Percentiles rank a stretch among this genome's conserved stretches.
Conservation (phyloP, 2,888 invertebrate genomes). For the Lithophane ornitopus region DNA sequence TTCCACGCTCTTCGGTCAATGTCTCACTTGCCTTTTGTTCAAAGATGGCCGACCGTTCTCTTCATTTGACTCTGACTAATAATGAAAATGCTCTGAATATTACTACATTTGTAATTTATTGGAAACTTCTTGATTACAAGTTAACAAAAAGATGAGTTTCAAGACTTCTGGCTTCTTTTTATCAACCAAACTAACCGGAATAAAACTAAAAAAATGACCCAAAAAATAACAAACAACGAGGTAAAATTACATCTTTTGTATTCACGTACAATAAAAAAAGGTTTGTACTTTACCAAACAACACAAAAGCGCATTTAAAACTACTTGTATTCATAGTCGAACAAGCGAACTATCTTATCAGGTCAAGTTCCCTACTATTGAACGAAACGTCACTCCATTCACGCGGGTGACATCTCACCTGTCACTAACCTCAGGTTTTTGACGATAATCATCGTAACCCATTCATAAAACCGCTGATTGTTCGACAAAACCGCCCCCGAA, state of each 20-base stretch:
- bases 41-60: constrained; percentile 45
- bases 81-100: constrained; percentile 2
- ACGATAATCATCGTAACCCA: constrained; percentile 86
- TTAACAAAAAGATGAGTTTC: not conserved
- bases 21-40: constrained; percentile 50
- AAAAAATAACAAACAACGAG: constrained; percentile 35
- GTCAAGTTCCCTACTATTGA: constrained; percentile 80
- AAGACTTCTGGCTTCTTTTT: not conserved
- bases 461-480: constrained; percentile 86
- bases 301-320: constrained; percentile 71
- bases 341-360: constrained; percentile 79
- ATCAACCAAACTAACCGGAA: not conserved
- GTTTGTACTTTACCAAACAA: constrained; percentile 66
- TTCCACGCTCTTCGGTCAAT: constrained; percentile 65
- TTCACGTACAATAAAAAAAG: constrained; percentile 41
- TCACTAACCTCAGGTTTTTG: constrained; percentile 86
- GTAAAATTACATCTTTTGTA: constrained; percentile 61
- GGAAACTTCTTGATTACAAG: not conserved
- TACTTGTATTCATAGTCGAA: constrained; percentile 71
- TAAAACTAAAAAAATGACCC: constrained; percentile 11
- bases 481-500: constrained; percentile 84
- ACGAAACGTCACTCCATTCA: constrained; percentile 78
- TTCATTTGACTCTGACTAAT: constrained; percentile 39
- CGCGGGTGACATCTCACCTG: constrained; percentile 88
- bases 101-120: not conserved